Conservation (phyloP, 2,797 vertebrate genomes). For the Iguana delicatissima region DNA sequence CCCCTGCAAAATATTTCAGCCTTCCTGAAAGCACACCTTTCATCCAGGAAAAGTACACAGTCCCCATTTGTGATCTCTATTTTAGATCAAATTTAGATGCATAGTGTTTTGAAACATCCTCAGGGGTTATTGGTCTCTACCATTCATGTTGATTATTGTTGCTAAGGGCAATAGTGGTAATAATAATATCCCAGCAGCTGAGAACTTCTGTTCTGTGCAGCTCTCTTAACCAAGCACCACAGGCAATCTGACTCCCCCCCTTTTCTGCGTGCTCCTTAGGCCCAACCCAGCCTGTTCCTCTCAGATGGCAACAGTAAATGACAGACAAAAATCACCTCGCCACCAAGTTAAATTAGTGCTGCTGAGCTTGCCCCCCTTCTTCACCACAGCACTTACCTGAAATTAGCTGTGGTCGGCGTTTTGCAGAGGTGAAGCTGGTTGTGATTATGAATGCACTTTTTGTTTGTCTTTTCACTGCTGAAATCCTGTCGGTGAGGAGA, state of each 20-base stretch:
- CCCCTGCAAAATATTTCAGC: neutral
- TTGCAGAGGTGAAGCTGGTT: slow-evolving; percentile 71
- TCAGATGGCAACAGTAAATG: slow-evolving; percentile 43
- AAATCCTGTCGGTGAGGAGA: slow-evolving; percentile 82
- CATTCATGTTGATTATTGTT: neutral
- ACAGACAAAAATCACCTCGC: slow-evolving; percentile 56
- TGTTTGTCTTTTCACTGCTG: slow-evolving; percentile 81
- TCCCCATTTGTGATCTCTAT: neutral
- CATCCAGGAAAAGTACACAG: neutral
- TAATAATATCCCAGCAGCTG: slow-evolving; percentile 20
- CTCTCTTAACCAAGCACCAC: slow-evolving; percentile 31
- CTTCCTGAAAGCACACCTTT: neutral
- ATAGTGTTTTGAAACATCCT: slow-evolving; percentile 8
- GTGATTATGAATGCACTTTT: slow-evolving; percentile 74
- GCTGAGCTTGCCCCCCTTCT: slow-evolving; percentile 1
- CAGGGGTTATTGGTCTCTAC: neutral
- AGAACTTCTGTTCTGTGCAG: slow-evolving; percentile 18
- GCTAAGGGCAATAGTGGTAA: slow-evolving; percentile 12
- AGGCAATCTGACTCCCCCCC: neutral
- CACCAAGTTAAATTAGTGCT: neutral
- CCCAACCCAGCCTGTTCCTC: slow-evolving; percentile 31
- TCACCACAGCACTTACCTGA: slow-evolving; percentile 69
- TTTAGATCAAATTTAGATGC: neutral
- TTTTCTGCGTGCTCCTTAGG: slow-evolving; percentile 9
- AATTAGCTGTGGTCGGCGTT: slow-evolving; percentile 58